A percentile compares a stretch with the other conserved stretches of the same genome.
These are phyloP conservation scores for Cyclina sinensis DNA, from an alignment of 1,140 invertebrate species.

Conservation along the genomic window DNA sequence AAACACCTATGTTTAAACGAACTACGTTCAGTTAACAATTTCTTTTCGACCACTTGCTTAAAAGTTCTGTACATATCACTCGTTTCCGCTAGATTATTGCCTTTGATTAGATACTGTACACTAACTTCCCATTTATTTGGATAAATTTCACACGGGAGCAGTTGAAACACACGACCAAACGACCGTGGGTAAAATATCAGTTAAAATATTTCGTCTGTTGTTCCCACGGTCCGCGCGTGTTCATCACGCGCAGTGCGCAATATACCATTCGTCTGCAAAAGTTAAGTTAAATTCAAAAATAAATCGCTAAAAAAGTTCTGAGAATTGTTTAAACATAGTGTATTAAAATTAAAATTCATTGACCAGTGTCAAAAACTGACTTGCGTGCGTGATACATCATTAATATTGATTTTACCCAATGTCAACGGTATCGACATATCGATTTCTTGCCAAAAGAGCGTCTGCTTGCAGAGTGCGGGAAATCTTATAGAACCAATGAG, in stretches of 20 bases:
- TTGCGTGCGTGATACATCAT: conserved; percentile 28
- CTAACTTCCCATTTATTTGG: conserved; percentile 60
- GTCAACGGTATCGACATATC: conserved; percentile 50
- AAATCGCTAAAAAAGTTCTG: neutral
- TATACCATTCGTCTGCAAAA: conserved; percentile 59
- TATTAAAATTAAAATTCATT: conserved; percentile 29
- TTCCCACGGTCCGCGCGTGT: conserved; percentile 79
- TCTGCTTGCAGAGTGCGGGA: conserved; percentile 45
- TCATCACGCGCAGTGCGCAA: conserved; percentile 65
- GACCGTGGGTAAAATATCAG: conserved; percentile 59
- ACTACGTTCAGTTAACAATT: neutral
- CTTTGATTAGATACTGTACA: conserved; percentile 41
- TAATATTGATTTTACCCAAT: conserved; percentile 53
- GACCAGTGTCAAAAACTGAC: conserved; percentile 40
- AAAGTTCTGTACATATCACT: conserved; percentile 6
- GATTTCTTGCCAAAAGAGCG: conserved; percentile 60
- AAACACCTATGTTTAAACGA: neutral
- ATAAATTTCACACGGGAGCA: conserved; percentile 64
- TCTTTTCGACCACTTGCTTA: conserved; percentile 15
- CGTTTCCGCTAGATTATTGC: conserved; percentile 43
- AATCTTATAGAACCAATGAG: conserved; percentile 51
- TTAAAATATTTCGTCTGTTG: conserved; percentile 48
- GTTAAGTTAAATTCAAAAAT: neutral
- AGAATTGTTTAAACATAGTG: neutral
- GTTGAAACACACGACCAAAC: conserved; percentile 56